phyloP scores from a whole-genome alignment of 2,888 invertebrate species.

The Tuta absoluta region DNA sequence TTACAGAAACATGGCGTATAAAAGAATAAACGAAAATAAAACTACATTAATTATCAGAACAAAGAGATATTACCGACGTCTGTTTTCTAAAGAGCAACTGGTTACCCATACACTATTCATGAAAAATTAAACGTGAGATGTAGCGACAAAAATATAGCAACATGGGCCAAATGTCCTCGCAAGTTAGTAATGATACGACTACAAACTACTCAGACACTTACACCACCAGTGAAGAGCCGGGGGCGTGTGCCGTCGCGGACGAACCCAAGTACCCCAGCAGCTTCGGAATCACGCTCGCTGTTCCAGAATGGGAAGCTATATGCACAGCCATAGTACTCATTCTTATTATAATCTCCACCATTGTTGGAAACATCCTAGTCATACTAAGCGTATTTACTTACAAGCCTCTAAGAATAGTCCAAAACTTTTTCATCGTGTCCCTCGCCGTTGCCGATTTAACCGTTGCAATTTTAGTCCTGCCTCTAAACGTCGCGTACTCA shows the following conservation, averaged over 20 bases:
- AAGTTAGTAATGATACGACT: slow-evolving; percentile 57
- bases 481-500: slow-evolving; percentile 95
- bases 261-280: slow-evolving; percentile 82
- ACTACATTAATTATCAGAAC: slow-evolving; percentile 45
- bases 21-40: slow-evolving; percentile 50
- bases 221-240: slow-evolving; percentile 66
- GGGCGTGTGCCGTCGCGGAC: slow-evolving; percentile 66
- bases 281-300: slow-evolving; percentile 86
- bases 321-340: slow-evolving; percentile 90
- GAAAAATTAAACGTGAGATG: slow-evolving; percentile 63
- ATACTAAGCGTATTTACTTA: slow-evolving; percentile 98
- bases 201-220: slow-evolving; percentile 60
- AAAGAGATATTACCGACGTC: slow-evolving; percentile 46
- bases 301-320: slow-evolving; percentile 92
- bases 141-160: slow-evolving; percentile 48
- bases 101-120: slow-evolving; percentile 41
- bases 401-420: slow-evolving; percentile 94
- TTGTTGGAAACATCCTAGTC: slow-evolving; percentile 95
- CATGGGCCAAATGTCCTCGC: slow-evolving; percentile 71
- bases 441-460: slow-evolving; percentile 96
- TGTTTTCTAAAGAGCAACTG: slow-evolving; percentile 43
- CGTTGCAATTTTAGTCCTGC: slow-evolving; percentile 94
- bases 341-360: slow-evolving; percentile 92
- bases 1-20: slow-evolving; percentile 66
- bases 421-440: slow-evolving; percentile 98